Percentiles rank a stretch among this genome's conserved stretches.
These are phyloP conservation scores for Scaptomyza flava DNA, from an alignment of 2,888 invertebrate species.

Conservation along the genomic window DNA sequence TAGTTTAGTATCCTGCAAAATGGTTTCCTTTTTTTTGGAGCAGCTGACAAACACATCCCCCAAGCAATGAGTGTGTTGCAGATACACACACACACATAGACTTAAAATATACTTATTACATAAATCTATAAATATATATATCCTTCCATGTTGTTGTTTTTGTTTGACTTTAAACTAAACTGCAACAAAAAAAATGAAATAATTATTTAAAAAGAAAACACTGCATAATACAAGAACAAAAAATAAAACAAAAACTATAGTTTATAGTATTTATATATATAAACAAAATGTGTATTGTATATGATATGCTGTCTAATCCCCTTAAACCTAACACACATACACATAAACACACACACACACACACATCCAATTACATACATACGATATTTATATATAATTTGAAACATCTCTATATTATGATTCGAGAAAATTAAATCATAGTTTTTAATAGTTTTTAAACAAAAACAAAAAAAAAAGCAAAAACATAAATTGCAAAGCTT, in stretches of 20 bases:
- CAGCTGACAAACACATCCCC: conserved; percentile 26
- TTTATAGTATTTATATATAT: conserved; percentile 68
- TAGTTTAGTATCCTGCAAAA: conserved; percentile 35
- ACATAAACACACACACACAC: conserved; percentile 57
- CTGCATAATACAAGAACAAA: conserved; percentile 39
- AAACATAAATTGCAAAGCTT: conserved; percentile 56
- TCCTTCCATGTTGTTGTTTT: conserved; percentile 74
- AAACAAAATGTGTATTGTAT: conserved; percentile 68
- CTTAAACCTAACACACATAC: conserved; percentile 60
- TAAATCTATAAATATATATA: conserved; percentile 36
- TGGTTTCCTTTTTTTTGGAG: conserved; percentile 54
- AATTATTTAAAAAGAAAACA: conserved; percentile 2
- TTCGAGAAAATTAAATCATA: conserved; percentile 81
- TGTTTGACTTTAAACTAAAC: conserved; percentile 56
- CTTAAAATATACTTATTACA: conserved; percentile 29
- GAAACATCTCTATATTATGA: conserved; percentile 77
- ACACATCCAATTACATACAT: conserved; percentile 36
- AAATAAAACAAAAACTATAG: conserved; percentile 53
- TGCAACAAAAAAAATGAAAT: conserved; percentile 56
- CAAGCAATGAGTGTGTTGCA: conserved; percentile 10
- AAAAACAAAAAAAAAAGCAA: conserved; percentile 46
- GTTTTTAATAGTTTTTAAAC: conserved; percentile 83
- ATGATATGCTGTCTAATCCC: conserved; percentile 76
- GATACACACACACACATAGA: conserved; percentile 11
- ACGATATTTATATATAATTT: conserved; percentile 56